Conservation (phyloP, 2,113 vertebrate genomes). For the Oncorhynchus gorbuscha region DNA sequence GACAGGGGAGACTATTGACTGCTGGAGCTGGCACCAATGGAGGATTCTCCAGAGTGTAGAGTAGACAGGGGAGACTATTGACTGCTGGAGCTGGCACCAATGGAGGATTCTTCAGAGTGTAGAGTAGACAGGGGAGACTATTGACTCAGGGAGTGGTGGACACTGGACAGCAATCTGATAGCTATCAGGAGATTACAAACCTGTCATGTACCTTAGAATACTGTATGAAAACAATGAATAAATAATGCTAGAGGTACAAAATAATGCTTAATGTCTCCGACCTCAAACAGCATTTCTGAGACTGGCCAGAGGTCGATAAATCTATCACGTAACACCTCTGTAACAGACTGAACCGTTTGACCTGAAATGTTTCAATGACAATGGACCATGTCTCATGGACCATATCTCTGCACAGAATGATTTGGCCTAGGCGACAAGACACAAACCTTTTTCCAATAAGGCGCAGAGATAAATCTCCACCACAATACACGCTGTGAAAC, state of each 20-base stretch:
- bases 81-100: conserved; percentile 52
- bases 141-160: conserved; percentile 40
- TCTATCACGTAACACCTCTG: conserved; percentile 25
- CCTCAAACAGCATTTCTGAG: too few species aligned
- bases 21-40: conserved; percentile 38
- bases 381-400: not conserved
- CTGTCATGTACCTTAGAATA: too few species aligned
- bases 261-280: too few species aligned
- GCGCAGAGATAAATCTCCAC: not conserved
- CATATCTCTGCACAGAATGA: not conserved
- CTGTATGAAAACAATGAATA: too few species aligned
- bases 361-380: not conserved
- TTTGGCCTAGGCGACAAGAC: not conserved
- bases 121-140: conserved; percentile 16
- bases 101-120: conserved; percentile 53
- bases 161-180: conserved; percentile 30
- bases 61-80: conserved; percentile 29
- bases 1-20: conserved; percentile 45
- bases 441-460: not conserved
- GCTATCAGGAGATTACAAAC: not conserved
- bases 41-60: too few species aligned
- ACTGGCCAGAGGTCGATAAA: conserved; percentile 25
- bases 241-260: too few species aligned
- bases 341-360: conserved; percentile 54
- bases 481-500: not conserved